Evolutionary conservation across 2,888 invertebrate species (phyloP).

Genomic region (Ormia ochracea): DNA sequence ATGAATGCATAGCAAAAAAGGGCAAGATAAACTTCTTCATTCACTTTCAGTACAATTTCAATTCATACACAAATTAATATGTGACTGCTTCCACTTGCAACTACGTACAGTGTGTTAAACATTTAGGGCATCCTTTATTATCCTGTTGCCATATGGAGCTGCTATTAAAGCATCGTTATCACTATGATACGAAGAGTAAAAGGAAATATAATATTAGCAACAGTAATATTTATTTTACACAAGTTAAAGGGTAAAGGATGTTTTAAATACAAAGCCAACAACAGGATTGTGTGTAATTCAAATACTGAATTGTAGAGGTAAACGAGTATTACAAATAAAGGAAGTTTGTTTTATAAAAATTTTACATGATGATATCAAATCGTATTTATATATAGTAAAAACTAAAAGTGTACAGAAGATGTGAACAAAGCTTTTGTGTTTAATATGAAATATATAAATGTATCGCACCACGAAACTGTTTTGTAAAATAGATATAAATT

Average conservation of each 20-base stretch:
- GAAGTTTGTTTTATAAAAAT: no score
- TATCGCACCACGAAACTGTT: no score
- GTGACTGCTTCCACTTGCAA: background rate
- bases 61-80: background rate
- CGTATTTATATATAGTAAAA: no score
- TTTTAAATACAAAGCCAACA: background rate
- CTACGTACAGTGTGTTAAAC: background rate
- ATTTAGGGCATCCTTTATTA: background rate
- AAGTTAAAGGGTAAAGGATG: constrained; percentile 31
- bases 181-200: constrained; percentile 17
- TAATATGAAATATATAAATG: no score
- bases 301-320: no score
- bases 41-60: background rate
- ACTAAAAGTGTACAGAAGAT: no score
- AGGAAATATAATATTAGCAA: constrained; percentile 10
- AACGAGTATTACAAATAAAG: no score
- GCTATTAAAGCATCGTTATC: constrained; percentile 22
- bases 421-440: no score
- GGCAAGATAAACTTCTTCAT: constrained; percentile 1
- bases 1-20: background rate
- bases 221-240: constrained; percentile 29
- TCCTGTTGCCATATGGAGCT: constrained; percentile 53
- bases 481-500: no score
- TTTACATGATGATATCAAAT: no score
- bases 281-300: background rate